A percentile compares a stretch with the other conserved stretches of the same genome.
These are phyloP conservation scores for Phaethon lepturus DNA, from an alignment of 2,113 vertebrate genomes.

Conservation along the genomic window DNA sequence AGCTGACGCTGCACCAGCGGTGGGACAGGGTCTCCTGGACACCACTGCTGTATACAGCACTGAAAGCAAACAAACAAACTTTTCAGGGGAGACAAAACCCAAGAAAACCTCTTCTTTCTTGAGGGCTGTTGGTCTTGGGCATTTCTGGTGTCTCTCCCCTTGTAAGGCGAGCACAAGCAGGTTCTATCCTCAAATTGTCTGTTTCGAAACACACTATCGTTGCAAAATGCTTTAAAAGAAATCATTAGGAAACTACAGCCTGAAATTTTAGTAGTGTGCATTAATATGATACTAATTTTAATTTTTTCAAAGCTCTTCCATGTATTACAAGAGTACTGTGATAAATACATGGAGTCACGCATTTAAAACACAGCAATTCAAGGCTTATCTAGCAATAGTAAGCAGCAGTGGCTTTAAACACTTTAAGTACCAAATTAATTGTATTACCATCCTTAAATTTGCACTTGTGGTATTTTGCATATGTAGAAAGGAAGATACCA, in stretches of 20 bases:
- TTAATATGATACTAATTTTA: not conserved
- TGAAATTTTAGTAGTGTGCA: not conserved
- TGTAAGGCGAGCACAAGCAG: not conserved
- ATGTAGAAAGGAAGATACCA: not conserved
- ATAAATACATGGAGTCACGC: not conserved
- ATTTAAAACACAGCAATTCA: not conserved
- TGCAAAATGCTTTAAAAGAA: not conserved
- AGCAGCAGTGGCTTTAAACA: not conserved
- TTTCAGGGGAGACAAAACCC: not conserved
- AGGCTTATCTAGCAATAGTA: not conserved
- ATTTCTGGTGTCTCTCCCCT: not conserved
- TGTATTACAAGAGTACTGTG: not conserved
- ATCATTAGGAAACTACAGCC: not conserved
- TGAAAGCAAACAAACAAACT: not conserved
- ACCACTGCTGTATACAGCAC: not conserved
- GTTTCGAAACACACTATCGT: rapidly evolving
- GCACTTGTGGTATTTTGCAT: not conserved
- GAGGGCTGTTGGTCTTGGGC: not conserved
- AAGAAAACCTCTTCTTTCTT: not conserved
- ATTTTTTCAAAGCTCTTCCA: not conserved
- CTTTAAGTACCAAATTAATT: not conserved
- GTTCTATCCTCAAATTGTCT: not conserved
- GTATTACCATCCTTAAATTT: not conserved
- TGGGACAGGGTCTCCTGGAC: not conserved
- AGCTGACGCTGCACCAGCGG: rapidly evolving